Percentiles rank a stretch among this genome's conserved stretches.
Evolutionary conservation across 2,113 vertebrate genomes (phyloP).

Genomic region (Ptychochromis oligacanthus): DNA sequence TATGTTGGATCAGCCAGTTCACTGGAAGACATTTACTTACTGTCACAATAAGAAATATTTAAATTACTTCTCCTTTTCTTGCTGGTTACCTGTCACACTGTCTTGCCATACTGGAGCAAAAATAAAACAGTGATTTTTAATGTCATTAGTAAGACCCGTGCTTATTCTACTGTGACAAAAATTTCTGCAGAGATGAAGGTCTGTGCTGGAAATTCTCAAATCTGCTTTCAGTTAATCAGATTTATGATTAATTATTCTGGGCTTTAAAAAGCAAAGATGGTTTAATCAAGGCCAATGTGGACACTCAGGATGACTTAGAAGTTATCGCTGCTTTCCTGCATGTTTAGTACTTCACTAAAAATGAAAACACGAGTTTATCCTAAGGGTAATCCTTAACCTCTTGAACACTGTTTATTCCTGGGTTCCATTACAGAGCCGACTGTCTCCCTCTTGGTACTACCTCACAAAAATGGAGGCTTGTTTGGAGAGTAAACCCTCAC

Average conservation of each 20-base stretch:
- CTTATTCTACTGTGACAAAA: neutral
- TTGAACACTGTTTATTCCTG: neutral
- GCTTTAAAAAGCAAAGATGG: neutral
- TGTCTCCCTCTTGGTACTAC: slow-evolving; percentile 22
- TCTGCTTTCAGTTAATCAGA: neutral
- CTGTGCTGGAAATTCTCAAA: neutral
- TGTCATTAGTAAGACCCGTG: neutral
- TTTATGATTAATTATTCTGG: neutral
- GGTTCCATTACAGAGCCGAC: neutral
- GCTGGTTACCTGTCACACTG: neutral
- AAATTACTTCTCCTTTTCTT: accelerated
- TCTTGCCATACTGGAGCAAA: neutral
- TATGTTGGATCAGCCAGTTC: neutral
- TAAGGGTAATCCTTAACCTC: neutral
- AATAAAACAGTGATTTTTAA: neutral
- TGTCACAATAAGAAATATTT: neutral
- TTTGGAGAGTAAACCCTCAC: slow-evolving; percentile 45
- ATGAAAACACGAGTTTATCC: neutral
- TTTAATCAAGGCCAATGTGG: neutral
- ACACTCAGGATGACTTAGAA: accelerated
- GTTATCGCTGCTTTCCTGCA: neutral
- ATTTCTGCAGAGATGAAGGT: accelerated
- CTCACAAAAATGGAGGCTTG: slow-evolving; percentile 83
- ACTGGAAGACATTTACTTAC: neutral
- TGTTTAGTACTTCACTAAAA: neutral